Conservation (phyloP, 2,888 invertebrate genomes). For the Priocnemis perturbator region DNA sequence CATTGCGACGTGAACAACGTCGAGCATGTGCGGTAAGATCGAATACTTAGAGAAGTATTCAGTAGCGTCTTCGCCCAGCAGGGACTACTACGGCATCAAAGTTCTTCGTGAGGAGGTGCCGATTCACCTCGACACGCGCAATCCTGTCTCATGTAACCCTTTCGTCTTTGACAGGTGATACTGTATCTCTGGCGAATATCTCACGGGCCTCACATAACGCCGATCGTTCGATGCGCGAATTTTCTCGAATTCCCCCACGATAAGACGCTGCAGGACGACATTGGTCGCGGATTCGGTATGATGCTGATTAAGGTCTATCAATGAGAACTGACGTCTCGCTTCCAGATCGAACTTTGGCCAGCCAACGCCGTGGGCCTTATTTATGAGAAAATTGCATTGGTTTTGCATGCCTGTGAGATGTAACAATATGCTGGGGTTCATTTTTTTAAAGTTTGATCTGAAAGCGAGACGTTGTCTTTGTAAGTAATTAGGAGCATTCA, state of each 20-base stretch:
- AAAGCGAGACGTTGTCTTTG: too few species aligned
- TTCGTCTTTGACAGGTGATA: constrained; percentile 54
- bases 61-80: constrained; percentile 67
- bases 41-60: constrained; percentile 66
- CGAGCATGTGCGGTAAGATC: constrained; percentile 57
- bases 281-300: constrained; percentile 64
- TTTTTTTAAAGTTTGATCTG: too few species aligned
- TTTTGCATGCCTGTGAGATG: too few species aligned
- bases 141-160: constrained; percentile 2
- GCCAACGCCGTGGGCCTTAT: too few species aligned
- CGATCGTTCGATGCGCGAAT: constrained; percentile 47
- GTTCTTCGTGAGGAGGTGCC: constrained; percentile 62
- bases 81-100: constrained; percentile 70
- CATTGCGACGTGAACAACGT: not conserved
- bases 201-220: constrained; percentile 65
- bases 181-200: constrained; percentile 67
- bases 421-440: too few species aligned
- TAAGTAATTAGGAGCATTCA: too few species aligned
- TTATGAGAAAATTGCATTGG: too few species aligned
- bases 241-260: constrained; percentile 58
- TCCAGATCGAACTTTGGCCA: too few species aligned
- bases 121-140: too few species aligned
- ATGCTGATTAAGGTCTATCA: too few species aligned
- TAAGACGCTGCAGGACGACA: constrained; percentile 60
- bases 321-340: too few species aligned